phyloP scores from a whole-genome alignment of 2,797 vertebrate genomes.

The Notolepis coatsorum region DNA sequence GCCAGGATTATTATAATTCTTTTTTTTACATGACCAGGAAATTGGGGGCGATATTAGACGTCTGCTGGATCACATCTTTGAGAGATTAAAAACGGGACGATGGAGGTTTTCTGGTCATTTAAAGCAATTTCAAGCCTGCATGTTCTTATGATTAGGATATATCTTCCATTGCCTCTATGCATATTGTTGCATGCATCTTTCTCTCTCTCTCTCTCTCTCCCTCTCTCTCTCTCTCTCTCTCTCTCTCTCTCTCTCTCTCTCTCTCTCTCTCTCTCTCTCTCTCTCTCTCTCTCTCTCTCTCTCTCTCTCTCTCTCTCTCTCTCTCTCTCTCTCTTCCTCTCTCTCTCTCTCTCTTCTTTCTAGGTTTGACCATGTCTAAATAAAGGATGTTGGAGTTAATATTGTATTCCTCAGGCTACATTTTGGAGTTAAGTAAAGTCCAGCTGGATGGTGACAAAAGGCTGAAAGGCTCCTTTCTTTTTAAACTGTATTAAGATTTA shows the following conservation, averaged over 20 bases:
- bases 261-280: background rate
- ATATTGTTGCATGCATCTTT: background rate
- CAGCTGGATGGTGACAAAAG: no score
- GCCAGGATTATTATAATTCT: background rate
- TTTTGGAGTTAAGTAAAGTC: no score
- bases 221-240: background rate
- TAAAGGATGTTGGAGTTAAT: no score
- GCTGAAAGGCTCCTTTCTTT: no score
- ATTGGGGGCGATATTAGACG: constrained; percentile 55
- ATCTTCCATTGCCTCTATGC: no score
- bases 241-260: background rate
- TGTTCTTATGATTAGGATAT: no score
- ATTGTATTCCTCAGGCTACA: no score
- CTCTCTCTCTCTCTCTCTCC: background rate
- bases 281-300: background rate
- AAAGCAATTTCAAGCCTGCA: no score
- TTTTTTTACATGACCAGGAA: constrained; percentile 54
- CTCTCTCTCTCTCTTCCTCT: background rate
- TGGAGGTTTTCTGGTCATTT: background rate
- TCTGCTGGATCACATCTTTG: constrained; percentile 8
- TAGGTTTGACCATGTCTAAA: no score
- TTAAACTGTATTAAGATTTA: no score
- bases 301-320: background rate
- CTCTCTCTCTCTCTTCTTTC: no score
- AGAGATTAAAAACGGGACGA: constrained; percentile 25